phyloP scores from a whole-genome alignment of 2,888 invertebrate genomes.

The Tipula lateralis region DNA sequence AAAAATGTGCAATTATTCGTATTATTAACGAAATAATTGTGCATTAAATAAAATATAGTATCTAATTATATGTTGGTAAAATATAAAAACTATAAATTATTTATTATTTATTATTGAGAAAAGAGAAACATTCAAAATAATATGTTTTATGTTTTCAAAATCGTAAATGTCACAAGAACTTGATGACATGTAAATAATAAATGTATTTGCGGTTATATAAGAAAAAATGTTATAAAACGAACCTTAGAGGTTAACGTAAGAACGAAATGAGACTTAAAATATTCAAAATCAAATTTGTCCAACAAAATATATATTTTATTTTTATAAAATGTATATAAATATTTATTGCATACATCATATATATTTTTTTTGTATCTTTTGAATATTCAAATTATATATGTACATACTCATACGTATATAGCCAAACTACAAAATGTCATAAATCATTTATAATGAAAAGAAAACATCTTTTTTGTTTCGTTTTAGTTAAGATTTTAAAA shows the following conservation, averaged over 20 bases:
- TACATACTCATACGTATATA: too few species aligned
- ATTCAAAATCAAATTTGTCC: conserved; percentile 24
- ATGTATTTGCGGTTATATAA: not conserved
- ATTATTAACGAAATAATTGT: not conserved
- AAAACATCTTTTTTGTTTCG: not conserved
- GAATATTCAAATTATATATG: not conserved
- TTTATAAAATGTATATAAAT: not conserved
- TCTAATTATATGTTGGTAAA: too few species aligned
- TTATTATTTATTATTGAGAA: not conserved
- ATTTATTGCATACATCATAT: not conserved
- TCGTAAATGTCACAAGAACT: not conserved
- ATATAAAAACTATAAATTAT: not conserved
- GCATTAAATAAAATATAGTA: not conserved
- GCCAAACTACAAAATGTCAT: not conserved
- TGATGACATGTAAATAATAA: conserved; percentile 24
- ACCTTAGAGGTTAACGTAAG: not conserved
- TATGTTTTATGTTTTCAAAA: not conserved
- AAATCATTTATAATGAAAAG: conserved; percentile 15
- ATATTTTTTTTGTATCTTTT: not conserved
- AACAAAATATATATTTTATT: not conserved
- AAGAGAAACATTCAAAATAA: not conserved
- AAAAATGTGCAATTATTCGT: not conserved
- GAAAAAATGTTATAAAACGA: not conserved
- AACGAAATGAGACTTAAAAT: not conserved
- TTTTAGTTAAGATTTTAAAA: not conserved